Base-by-base conservation (phyloP, 2,797 vertebrate species). In the Nyctibius grandis region DNA sequence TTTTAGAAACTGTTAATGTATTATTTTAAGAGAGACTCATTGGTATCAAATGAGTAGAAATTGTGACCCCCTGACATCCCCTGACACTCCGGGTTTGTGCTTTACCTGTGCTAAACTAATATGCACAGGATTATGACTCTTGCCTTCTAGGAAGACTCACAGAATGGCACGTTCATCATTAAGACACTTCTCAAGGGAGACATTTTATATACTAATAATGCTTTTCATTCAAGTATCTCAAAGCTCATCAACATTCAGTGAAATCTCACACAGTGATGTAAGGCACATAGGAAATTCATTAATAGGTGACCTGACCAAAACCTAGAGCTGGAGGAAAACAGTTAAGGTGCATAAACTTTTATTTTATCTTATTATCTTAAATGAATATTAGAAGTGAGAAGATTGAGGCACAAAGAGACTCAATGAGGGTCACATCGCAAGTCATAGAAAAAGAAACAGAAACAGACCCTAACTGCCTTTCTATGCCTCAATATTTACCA, bases 1-100 rank as follows among this genome's bases (percentile, higher is more conserved):
- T 26, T 93, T 85, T 81, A 75, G 78, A 76, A 93, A 91, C 15
- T 40, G 15, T 42, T 74, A 40, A 33, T 64, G 33, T 56, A 40
- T 88, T 87, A 61, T 65, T 51, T 86, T 69, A 82, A 85, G n/a
- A 65, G 73, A 59, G 11, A 48, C 25, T 80, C 22, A 8, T 2
- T 69, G 26, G 38, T 45, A 57, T 63, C 53, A 78, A 63, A 53
- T 34, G 6, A 75, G 20, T n/a, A 86, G 78, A 72, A 72, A 85
- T 5, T 36, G 54, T 72, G 79, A 86, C 25, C 1, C 0, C 15
- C 61, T 75, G 57, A 69, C 28, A 78, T 85, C 51, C 36, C 60
- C 47, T 59, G 19, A 33, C 48, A 42, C 12, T 54, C 38, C 2
- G 12, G 23, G 65, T 47, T 50, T 73, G 38, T 81, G 22, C 38